These are phyloP conservation scores for Saguinus imperator DNA, from an alignment of 2,113 vertebrate genomes.

Conservation along the genomic window DNA sequence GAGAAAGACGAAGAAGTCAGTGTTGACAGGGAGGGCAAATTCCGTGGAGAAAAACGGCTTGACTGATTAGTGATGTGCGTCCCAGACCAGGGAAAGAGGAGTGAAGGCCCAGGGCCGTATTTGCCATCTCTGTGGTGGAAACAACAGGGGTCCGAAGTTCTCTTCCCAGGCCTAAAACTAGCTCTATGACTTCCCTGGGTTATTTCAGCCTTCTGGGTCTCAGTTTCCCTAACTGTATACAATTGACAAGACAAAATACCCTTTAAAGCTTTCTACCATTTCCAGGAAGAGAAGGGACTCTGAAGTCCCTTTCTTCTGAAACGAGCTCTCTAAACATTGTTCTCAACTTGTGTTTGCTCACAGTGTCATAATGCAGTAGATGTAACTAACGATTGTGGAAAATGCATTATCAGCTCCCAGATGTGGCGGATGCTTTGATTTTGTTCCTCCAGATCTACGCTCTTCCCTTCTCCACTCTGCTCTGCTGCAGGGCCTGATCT, in stretches of 20 bases:
- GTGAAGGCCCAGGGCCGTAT: fast-evolving
- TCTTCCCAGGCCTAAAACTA: fast-evolving
- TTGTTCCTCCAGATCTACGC: too few relatives aligned
- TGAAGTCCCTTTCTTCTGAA: neutral
- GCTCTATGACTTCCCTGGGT: neutral
- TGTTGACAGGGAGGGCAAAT: neutral
- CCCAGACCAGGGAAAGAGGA: neutral
- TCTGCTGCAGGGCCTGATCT: neutral
- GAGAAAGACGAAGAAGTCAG: neutral
- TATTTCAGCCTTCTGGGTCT: neutral
- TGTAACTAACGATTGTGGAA: neutral
- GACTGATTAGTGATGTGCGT: neutral
- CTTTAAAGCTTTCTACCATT: neutral
- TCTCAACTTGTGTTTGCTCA: neutral
- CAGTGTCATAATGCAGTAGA: neutral
- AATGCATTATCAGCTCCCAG: neutral
- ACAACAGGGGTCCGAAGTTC: too few relatives aligned
- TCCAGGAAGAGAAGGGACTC: neutral
- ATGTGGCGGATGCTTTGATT: neutral
- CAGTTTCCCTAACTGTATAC: neutral
- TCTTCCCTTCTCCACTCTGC: neutral
- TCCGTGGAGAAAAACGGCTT: neutral
- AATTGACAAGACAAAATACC: neutral
- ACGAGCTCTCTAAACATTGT: neutral
- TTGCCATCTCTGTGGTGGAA: neutral